A percentile compares a stretch with the other conserved stretches of the same genome.
phyloP scores from a whole-genome alignment of 2,888 invertebrate species.

The Spialia ferax region DNA sequence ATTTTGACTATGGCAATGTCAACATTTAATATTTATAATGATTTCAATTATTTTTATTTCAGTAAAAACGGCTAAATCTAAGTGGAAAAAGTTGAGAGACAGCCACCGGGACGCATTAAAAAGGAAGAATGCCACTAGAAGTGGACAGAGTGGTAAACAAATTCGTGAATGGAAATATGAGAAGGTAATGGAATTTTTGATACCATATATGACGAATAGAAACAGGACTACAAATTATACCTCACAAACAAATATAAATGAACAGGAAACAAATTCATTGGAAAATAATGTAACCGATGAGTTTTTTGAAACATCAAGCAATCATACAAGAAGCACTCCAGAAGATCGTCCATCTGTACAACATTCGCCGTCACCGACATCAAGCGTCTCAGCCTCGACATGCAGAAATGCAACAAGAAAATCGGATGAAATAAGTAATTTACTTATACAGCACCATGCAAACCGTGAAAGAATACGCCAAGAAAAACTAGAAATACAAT shows the following conservation, averaged over 20 bases:
- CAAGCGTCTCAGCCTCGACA: conserved; percentile 23
- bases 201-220: conserved; percentile 30
- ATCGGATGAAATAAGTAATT: conserved; percentile 33
- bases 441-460: conserved; percentile 32
- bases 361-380: conserved; percentile 30
- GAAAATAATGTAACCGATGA: conserved; percentile 28
- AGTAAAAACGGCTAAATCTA: conserved; percentile 39
- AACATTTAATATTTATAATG: conserved; percentile 37
- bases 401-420: conserved; percentile 29
- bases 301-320: conserved; percentile 25
- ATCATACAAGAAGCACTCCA: conserved; percentile 29
- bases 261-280: conserved; percentile 29
- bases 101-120: conserved; percentile 45
- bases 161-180: conserved; percentile 43
- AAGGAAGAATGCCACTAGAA: conserved; percentile 39
- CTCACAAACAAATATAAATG: conserved; percentile 27
- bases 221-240: conserved; percentile 27
- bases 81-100: conserved; percentile 46
- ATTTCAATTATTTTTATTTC: conserved; percentile 20
- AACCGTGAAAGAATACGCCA: conserved; percentile 32
- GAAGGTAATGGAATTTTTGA: conserved; percentile 26
- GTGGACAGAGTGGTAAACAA: conserved; percentile 41
- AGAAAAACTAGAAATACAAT: conserved; percentile 29
- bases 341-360: conserved; percentile 28
- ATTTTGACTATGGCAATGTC: conserved; percentile 23